Percentiles rank a stretch among this genome's conserved stretches.
Conservation (phyloP, 2,113 vertebrate species). For the Urocitellus parryii region DNA sequence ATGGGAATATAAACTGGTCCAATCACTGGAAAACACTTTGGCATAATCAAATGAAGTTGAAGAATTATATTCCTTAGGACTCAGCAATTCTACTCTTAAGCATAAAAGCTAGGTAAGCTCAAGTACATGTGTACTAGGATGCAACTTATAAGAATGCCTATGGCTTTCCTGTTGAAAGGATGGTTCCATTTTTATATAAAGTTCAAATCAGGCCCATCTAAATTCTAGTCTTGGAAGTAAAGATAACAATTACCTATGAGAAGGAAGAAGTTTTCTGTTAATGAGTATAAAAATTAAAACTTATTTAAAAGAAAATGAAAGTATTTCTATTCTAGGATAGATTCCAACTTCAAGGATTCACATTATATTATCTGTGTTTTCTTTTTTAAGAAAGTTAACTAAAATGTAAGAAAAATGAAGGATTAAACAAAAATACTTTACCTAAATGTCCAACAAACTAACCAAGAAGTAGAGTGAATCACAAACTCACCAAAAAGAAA, state of each 20-base stretch:
- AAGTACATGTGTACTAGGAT: not conserved
- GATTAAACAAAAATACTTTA: conserved; percentile 25
- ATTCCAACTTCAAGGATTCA: not conserved
- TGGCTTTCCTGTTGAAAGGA: not conserved
- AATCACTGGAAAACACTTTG: no score
- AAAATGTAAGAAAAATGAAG: conserved; percentile 51
- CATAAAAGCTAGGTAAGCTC: not conserved
- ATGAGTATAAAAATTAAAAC: not conserved
- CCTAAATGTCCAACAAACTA: not conserved
- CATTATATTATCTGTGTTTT: not conserved
- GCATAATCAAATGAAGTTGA: not conserved
- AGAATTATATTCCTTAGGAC: not conserved
- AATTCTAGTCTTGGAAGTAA: not conserved
- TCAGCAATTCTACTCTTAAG: not conserved
- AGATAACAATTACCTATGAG: not conserved
- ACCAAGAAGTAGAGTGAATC: not conserved
- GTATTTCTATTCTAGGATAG: not conserved
- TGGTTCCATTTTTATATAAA: not conserved
- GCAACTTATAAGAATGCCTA: not conserved
- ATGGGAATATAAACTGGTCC: no score
- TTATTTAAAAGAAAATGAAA: conserved; percentile 19
- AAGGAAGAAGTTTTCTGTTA: not conserved
- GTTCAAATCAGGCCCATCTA: not conserved
- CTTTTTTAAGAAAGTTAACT: conserved; percentile 16
- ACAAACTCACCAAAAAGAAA: conserved; percentile 42